Evolutionary conservation across 2,113 vertebrate species (phyloP), one percentile per base, ranked within the genome.

Genomic region (Aspidoscelis tigris): DNA sequence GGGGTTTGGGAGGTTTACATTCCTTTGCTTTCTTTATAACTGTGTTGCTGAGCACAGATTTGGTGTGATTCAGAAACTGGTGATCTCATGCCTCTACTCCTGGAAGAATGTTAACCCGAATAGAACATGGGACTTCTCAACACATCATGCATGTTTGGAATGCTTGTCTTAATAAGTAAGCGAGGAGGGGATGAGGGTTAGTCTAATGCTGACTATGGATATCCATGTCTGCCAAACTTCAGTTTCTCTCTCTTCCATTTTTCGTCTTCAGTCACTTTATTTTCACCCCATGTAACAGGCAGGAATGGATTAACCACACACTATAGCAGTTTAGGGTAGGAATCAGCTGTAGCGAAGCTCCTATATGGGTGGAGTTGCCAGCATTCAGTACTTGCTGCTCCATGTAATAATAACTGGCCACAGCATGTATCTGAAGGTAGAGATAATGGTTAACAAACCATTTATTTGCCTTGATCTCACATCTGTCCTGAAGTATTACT

Each of bases 271-370:
- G 92, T 93, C 74, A 86, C 64, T 77, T 79, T 83, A 11, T 41
- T 24, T 39, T 24, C 80, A 47, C 12, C 7, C 16, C 69, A 76
- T 82, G 89, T 88, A 89, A 80, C 81, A 92, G 91, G 83, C 89
- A 94, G 80, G 83, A 91, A 87, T 81, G 88, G 88, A 90, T 86
- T 94, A 91, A 89, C 90, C 92, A 92, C 87, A 93, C 91, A 87
- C 90, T 91, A 88, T 83, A 93, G 90, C 92, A 88, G 84, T 61
- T 61, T 18, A 61, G 88, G 84, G 68, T 14, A 83, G 86, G 47
- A 2, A 39, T 4, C 3, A 43, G 26, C 22, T 22, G 22, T 53
- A 4, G 22, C 3, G 24, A 18, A 33, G 69, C 87, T 87, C 69
- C 87, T 92, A 91, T 94, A 93, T 93, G 91, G 89, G 83, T 86